Conservation (phyloP, 2,797 vertebrate genomes). For the Myotis myotis region DNA sequence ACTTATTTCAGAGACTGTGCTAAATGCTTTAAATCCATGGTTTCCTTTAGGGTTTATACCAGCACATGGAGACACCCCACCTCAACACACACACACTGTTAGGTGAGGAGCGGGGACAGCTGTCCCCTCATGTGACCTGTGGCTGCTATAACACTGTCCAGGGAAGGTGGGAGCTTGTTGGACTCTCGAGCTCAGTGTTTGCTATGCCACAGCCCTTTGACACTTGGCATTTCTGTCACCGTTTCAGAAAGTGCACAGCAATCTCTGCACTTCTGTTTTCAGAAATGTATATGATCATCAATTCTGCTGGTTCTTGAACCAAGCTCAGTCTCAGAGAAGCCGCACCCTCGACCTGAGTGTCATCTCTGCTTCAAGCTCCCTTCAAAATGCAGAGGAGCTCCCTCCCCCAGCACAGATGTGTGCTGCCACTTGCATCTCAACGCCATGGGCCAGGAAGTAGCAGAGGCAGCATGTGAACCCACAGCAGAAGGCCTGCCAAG, state of each 20-base stretch:
- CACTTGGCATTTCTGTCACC: not conserved
- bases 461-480: not conserved
- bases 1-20: not conserved
- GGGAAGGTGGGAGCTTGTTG: not conserved
- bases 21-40: not conserved
- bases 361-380: not conserved
- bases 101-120: not conserved
- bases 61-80: not conserved
- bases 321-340: not conserved
- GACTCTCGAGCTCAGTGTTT: not conserved
- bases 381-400: not conserved
- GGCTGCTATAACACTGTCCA: not conserved
- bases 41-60: slow-evolving; percentile 10
- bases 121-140: not conserved
- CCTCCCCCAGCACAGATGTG: accelerated
- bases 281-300: not conserved
- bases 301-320: not conserved
- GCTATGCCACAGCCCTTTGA: not conserved
- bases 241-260: not conserved
- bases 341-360: not conserved
- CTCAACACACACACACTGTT: not conserved
- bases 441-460: not conserved
- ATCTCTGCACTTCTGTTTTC: not conserved
- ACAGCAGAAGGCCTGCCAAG: not conserved
- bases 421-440: not conserved